Conservation (phyloP, 2,888 invertebrate species). For the Microctonus hyperodae region DNA sequence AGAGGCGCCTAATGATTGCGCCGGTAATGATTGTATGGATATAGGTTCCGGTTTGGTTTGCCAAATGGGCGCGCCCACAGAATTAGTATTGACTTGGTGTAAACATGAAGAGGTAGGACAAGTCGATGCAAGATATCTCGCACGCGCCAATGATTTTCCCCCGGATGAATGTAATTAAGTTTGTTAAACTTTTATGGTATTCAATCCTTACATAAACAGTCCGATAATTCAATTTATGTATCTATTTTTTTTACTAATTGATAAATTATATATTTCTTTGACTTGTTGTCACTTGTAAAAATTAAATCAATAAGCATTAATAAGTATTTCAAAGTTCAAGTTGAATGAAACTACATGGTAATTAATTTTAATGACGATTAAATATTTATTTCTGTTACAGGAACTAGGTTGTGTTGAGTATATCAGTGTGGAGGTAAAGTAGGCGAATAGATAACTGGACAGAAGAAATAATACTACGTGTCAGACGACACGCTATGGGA, state of each 20-base stretch:
- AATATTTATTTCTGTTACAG: background rate
- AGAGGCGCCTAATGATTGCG: slow-evolving; percentile 14
- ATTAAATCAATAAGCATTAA: too few species aligned
- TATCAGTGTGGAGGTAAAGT: background rate
- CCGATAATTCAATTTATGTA: background rate
- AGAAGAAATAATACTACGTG: background rate
- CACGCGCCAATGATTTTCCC: slow-evolving; percentile 19
- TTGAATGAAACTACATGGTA: too few species aligned
- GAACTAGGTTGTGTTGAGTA: background rate
- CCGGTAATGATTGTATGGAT: slow-evolving; percentile 3
- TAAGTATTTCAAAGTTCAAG: too few species aligned
- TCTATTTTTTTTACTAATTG: background rate
- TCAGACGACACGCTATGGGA: slow-evolving; percentile 2
- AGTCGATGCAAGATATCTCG: slow-evolving; percentile 12
- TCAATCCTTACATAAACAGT: background rate
- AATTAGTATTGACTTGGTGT: slow-evolving; percentile 18
- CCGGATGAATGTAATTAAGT: slow-evolving; percentile 17
- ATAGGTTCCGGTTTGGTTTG: slow-evolving; percentile 17
- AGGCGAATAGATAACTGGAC: background rate
- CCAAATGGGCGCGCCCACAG: slow-evolving; percentile 10
- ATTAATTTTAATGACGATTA: background rate
- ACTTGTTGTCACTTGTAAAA: background rate
- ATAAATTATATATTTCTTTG: background rate
- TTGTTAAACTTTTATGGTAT: slow-evolving; percentile 1
- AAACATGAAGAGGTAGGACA: slow-evolving; percentile 9